Percentiles rank a stretch among this genome's conserved stretches.
These are phyloP conservation scores for Steinernema carpocapsae DNA, from an alignment of 2,888 invertebrate species.

Conservation along the genomic window DNA sequence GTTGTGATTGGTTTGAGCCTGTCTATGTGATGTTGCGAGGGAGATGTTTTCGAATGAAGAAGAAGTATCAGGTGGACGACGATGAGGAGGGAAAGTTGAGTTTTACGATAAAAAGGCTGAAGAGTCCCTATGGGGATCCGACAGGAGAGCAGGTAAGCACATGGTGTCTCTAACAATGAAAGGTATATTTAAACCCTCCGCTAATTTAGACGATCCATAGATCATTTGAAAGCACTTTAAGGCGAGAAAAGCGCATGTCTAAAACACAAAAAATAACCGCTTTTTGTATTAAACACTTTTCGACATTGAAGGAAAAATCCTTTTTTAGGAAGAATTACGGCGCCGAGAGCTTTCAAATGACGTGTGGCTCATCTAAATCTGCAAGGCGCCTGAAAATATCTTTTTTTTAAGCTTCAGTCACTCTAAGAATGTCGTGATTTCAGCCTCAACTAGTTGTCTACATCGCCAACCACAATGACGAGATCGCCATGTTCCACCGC, in stretches of 20 bases:
- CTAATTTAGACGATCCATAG: too few species aligned
- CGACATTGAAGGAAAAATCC: too few species aligned
- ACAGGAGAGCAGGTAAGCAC: constrained; percentile 33
- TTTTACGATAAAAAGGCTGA: constrained; percentile 31
- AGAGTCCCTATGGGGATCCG: constrained; percentile 36
- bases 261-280: too few species aligned
- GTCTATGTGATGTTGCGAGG: constrained; percentile 25
- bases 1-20: constrained; percentile 12
- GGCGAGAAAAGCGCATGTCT: too few species aligned
- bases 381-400: neutral
- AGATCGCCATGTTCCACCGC: constrained; percentile 37
- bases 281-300: too few species aligned
- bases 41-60: neutral
- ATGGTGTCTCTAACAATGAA: neutral
- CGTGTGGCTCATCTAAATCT: too few species aligned
- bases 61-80: neutral
- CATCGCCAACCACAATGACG: constrained; percentile 32
- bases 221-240: too few species aligned
- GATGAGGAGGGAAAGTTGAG: constrained; percentile 36
- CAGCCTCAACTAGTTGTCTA: constrained; percentile 40
- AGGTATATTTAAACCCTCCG: too few species aligned
- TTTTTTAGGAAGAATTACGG: too few species aligned
- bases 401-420: neutral
- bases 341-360: too few species aligned
- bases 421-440: neutral